phyloP scores from a whole-genome alignment of 64 coral and sea anemone genomes.

The Astreopora myriophthalma region DNA sequence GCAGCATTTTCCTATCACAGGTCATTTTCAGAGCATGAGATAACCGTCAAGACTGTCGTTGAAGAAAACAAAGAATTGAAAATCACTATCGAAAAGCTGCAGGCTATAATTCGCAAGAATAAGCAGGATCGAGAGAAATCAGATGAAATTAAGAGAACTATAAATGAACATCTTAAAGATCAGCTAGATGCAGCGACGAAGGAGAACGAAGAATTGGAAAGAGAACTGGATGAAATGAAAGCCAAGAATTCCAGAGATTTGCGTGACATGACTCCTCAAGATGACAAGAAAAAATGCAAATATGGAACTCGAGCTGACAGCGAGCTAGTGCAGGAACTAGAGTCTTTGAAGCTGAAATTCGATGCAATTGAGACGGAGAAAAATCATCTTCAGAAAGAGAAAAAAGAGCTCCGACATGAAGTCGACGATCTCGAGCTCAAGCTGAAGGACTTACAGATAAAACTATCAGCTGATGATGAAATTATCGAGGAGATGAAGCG shows the following conservation, averaged over 20 bases:
- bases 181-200: constrained; percentile 1
- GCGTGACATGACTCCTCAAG: constrained; percentile 33
- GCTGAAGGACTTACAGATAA: constrained; percentile 68
- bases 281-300: constrained; percentile 48
- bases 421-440: constrained; percentile 45
- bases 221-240: constrained; percentile 4
- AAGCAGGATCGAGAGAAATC: constrained; percentile 10
- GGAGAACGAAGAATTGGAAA: constrained; percentile 40
- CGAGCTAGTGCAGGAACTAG: constrained; percentile 53
- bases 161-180: constrained; percentile 27
- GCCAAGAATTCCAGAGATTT: background rate
- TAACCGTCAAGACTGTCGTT: constrained; percentile 54
- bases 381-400: constrained; percentile 50
- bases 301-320: constrained; percentile 21
- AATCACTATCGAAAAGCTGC: constrained; percentile 17
- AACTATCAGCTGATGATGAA: constrained; percentile 41
- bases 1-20: constrained; percentile 42
- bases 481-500: constrained; percentile 37
- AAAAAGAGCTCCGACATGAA: constrained; percentile 23
- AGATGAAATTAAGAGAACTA: constrained; percentile 12
- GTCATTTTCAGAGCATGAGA: constrained; percentile 63
- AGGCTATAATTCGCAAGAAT: background rate
- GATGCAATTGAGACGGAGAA: constrained; percentile 68
- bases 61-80: constrained; percentile 71
- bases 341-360: constrained; percentile 71